Base-by-base conservation (phyloP, 2,888 invertebrate genomes). In the Dascillus cervinus region DNA sequence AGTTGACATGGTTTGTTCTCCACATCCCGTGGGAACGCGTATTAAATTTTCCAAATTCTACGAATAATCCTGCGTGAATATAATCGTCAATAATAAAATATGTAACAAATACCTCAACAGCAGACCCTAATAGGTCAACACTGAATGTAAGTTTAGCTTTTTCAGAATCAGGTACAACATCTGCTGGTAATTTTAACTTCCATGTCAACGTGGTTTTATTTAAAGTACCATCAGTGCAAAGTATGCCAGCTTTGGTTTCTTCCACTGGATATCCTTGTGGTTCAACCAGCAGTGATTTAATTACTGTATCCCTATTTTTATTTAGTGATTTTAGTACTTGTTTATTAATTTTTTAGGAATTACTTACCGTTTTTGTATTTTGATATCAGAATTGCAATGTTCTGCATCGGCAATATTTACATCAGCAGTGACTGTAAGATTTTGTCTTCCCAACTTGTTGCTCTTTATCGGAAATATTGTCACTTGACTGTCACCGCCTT, bases 1-100 rank as follows among this genome's bases (percentile, higher is more conserved):
- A 0, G 77, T 71, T 3, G 84, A 75, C 81, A 86, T 82, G 57
- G 82, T 84, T 66, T 87, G 86, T 52, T 87, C 86, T 0, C 86
- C 86, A 54, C 86, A 87, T 1, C 86, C 87, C 25, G 77, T 76
- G 0, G 86, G 86, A 27, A 84, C 62, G 5, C 65, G 56, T 2
- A 85, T 68, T 5, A 86, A 60, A 3, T 72, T 69, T 26, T 84
- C 80, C 1, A 86, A 66, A 46, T 81, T 79, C 71, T 75, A 39
- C 29, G 52, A 50, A 29, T 34, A 25, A n/a, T n/a, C n/a, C n/a
- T n/a, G n/a, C n/a, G n/a, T n/a, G n/a, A n/a, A n/a, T 11, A 26
- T 30, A 30, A 15, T 20, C 4, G 8, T 15, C 24, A 22, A 6
- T 6, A 3, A 38, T 14, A n/a, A n/a, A n/a, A n/a, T n/a, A n/a